Evolutionary conservation across 2,888 invertebrate genomes (phyloP), one percentile per base, ranked within the genome.

Genomic region (Myopa tessellatipennis): DNA sequence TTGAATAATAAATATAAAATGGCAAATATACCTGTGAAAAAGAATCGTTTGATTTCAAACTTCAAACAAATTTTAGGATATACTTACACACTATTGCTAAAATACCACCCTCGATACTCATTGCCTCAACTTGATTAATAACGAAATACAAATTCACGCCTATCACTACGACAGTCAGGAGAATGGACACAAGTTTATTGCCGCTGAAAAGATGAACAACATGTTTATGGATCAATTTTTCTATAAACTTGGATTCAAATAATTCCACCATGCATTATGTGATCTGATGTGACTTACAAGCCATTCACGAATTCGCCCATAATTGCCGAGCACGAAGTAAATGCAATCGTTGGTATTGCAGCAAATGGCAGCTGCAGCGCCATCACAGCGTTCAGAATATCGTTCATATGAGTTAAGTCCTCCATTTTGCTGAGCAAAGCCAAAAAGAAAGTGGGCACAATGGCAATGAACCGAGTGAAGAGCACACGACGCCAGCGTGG

Each of bases 231-330:
- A 36, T 58, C n/a, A 55, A 18, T n/a, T 18, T 61, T 68, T 40
- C 12, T 14, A 12, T 16, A 68, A 14, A 68, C 34, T 12, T 68
- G 38, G 10, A 36, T 50, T n/a, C 10, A 2, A n/a, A n/a, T 55
- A 12, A 55, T 50, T 50, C 10, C 6, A 45, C 10, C 45, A 3
- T 45, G 16, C 5, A 4, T 14, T 55, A 55, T 55, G 5, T 16
- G 55, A 55, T n/a, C 14, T 16, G 50, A 50, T 50, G 14, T 38
- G 74, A 90, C 92, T 90, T 90, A 95, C 95, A 92, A 83, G 90
- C 95, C 95, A 89, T 95, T 96, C 52, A 91, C 92, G 88, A 96
- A 97, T 83, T 95, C 93, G 55, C 95, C 95, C 96, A 97, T 97
- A 68, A 97, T 93, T 68, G 92, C 90, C 4, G 89, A 88, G 82